Percentiles rank a stretch among this genome's conserved stretches.
phyloP scores from a whole-genome alignment of 2,113 vertebrate species.

The Microtus oregoni region DNA sequence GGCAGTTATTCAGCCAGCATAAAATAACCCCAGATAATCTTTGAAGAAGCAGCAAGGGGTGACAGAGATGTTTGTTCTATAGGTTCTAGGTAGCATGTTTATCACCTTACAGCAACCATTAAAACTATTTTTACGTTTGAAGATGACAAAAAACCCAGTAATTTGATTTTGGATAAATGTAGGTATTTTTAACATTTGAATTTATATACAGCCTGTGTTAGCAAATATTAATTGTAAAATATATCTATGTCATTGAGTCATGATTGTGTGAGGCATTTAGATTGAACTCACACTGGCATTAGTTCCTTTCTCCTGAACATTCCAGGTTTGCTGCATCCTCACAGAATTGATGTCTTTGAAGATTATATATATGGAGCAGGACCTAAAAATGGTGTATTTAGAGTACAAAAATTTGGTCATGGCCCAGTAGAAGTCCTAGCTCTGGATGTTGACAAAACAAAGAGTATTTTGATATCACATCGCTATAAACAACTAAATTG shows the following conservation, averaged over 20 bases:
- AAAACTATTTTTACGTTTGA: neutral
- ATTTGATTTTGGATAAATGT: neutral
- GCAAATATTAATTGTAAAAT: neutral
- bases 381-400: conserved; percentile 94
- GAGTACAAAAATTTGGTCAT: conserved; percentile 95
- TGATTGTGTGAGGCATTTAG: neutral
- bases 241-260: neutral
- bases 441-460: conserved; percentile 93
- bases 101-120: neutral
- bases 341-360: conserved; percentile 97
- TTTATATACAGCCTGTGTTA: neutral
- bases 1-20: neutral
- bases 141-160: neutral
- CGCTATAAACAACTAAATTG: conserved; percentile 96
- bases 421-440: conserved; percentile 90
- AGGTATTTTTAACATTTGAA: neutral
- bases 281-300: neutral
- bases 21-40: neutral
- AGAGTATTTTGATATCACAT: conserved; percentile 94
- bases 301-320: conserved; percentile 42
- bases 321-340: conserved; percentile 95
- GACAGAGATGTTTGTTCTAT: neutral
- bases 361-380: conserved; percentile 98
- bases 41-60: neutral
- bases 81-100: conserved; percentile 8